Percentiles rank a stretch among this genome's conserved stretches.
phyloP scores from a whole-genome alignment of 2,888 invertebrate genomes.

The Bhutanitis thaidina region DNA sequence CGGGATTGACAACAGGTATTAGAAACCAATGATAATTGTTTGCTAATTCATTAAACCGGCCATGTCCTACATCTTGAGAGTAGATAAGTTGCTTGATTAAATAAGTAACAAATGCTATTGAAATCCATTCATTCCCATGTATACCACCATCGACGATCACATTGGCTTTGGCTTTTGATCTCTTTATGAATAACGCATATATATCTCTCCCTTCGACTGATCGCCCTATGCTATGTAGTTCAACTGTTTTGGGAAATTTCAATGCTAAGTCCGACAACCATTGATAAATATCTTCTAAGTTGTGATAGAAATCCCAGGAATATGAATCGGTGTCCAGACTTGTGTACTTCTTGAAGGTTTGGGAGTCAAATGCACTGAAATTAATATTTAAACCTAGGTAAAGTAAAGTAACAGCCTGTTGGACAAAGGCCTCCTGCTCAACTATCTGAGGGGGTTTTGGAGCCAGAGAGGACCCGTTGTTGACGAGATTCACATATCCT shows the following conservation, averaged over 20 bases:
- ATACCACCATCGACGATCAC: conserved; percentile 82
- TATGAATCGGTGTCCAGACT: conserved; percentile 36
- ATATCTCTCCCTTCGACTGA: conserved; percentile 67
- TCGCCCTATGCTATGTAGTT: conserved; percentile 52
- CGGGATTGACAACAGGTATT: conserved; percentile 86
- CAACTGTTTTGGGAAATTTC: conserved; percentile 55
- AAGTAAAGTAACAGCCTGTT: too few species aligned
- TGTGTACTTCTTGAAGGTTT: conserved; percentile 34
- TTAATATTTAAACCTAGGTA: too few species aligned
- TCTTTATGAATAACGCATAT: conserved; percentile 39
- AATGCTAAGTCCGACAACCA: conserved; percentile 75
- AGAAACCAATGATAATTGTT: conserved; percentile 83
- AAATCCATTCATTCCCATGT: conserved; percentile 88
- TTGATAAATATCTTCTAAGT: conserved; percentile 77
- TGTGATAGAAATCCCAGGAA: conserved; percentile 79
- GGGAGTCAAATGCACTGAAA: conserved; percentile 51
- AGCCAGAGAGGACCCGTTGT: too few species aligned
- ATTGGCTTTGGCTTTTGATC: conserved; percentile 42
- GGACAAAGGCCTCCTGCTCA: too few species aligned
- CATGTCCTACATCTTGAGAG: conserved; percentile 46
- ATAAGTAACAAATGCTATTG: conserved; percentile 81
- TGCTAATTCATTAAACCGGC: conserved; percentile 51
- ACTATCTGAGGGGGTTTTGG: too few species aligned
- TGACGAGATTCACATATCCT: too few species aligned
- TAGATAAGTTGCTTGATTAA: conserved; percentile 74